phyloP scores from a whole-genome alignment of 2,113 vertebrate genomes.

The Campylomormyrus numenius region DNA sequence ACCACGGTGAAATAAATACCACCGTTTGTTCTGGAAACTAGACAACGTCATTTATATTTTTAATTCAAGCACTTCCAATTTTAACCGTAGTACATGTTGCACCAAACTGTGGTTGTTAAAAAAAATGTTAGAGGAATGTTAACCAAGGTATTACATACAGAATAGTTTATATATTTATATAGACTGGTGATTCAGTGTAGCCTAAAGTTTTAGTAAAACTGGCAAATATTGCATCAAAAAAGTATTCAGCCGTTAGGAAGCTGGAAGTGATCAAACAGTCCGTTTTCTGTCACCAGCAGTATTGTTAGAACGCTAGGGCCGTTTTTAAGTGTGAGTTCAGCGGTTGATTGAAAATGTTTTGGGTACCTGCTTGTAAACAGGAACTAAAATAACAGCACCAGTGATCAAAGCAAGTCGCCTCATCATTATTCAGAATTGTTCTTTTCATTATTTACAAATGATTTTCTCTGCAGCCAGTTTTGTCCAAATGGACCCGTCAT shows the following conservation, averaged over 20 bases:
- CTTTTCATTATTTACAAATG: not conserved
- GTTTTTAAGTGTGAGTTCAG: not conserved
- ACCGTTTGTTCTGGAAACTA: not conserved
- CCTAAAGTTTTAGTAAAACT: not conserved
- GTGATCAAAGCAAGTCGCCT: not conserved
- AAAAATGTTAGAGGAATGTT: not conserved
- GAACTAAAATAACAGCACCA: not conserved
- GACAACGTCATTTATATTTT: not conserved
- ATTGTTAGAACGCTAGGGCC: not conserved
- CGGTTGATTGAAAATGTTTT: not conserved
- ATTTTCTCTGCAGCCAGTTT: not conserved
- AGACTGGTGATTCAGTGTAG: not conserved
- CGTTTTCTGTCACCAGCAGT: not conserved
- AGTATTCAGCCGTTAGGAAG: not conserved
- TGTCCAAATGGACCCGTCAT: not conserved
- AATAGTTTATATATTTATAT: not conserved
- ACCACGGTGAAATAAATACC: not conserved
- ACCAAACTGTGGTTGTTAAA: not conserved
- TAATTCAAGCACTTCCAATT: not conserved
- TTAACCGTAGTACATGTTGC: not conserved
- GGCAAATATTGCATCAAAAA: not conserved
- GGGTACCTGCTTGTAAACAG: not conserved
- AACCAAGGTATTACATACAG: not conserved
- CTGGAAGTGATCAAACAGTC: not conserved
- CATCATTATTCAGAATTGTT: not conserved